Conservation (phyloP, 2,797 vertebrate genomes). For the Betta splendens region DNA sequence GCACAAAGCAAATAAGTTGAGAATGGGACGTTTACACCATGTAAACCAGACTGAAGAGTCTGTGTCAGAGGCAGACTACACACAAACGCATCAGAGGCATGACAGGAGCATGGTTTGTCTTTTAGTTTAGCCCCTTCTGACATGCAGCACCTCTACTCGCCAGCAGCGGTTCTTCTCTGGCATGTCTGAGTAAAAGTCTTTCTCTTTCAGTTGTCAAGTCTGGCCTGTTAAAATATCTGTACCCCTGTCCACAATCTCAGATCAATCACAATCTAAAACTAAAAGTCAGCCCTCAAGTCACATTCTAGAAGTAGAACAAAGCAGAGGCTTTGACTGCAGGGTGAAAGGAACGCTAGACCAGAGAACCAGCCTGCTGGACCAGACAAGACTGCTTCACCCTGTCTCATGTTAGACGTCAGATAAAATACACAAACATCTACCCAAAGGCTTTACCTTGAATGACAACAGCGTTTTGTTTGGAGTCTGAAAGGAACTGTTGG, state of each 20-base stretch:
- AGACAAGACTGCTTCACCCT: not conserved
- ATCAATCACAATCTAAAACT: too few relatives aligned
- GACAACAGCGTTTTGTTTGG: not conserved
- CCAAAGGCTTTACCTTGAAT: not conserved
- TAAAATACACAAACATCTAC: not conserved
- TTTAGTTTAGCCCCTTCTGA: not conserved
- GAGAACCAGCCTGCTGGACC: not conserved
- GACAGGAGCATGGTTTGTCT: too few relatives aligned
- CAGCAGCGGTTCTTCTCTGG: too few relatives aligned
- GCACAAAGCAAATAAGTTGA: conserved; percentile 4
- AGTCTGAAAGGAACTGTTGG: not conserved
- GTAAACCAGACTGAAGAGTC: not conserved
- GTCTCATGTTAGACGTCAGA: not conserved
- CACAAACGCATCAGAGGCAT: too few relatives aligned
- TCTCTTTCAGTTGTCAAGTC: too few relatives aligned
- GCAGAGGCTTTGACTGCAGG: not conserved
- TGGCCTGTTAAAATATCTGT: too few relatives aligned
- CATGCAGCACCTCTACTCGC: not conserved
- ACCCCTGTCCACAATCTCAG: too few relatives aligned
- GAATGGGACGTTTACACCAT: conserved; percentile 1
- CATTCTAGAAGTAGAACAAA: not conserved
- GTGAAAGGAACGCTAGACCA: not conserved
- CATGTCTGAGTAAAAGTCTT: not conserved
- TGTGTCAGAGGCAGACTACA: not conserved
- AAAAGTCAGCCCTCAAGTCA: too few relatives aligned